phyloP scores from a whole-genome alignment of 2,113 vertebrate genomes.

The Oriolus oriolus region DNA sequence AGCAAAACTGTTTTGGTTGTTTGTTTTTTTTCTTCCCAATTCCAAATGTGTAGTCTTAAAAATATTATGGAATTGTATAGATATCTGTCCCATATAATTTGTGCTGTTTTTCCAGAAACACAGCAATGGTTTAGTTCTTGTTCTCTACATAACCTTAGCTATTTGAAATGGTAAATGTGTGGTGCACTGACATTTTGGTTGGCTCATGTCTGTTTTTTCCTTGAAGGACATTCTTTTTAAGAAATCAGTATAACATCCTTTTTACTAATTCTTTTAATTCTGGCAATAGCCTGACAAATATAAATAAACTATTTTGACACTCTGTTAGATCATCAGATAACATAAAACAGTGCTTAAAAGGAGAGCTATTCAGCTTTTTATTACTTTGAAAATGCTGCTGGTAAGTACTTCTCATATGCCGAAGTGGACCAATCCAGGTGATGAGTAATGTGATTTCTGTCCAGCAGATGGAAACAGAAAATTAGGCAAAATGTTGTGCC shows the following conservation, averaged over 20 bases:
- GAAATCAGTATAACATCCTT: not conserved
- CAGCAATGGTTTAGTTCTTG: conserved; percentile 1
- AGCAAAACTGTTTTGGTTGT: not conserved
- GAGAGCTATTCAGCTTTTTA: not conserved
- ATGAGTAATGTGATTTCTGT: not conserved
- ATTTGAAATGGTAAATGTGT: conserved; percentile 57
- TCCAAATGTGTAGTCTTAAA: not conserved
- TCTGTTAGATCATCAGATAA: not conserved
- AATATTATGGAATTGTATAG: not conserved
- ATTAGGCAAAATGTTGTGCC: not conserved
- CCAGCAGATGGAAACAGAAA: conserved; percentile 32
- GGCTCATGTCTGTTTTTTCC: conserved; percentile 69
- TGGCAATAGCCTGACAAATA: conserved; percentile 41
- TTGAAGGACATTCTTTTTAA: conserved; percentile 64
- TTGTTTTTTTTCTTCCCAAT: not conserved
- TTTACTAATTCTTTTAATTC: not conserved
- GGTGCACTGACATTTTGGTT: conserved; percentile 67
- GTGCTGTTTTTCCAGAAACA: not conserved
- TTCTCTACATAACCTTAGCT: conserved; percentile 69
- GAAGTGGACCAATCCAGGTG: not conserved
- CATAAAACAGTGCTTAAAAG: not conserved
- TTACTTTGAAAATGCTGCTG: not conserved
- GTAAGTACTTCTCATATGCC: not conserved
- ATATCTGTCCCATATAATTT: not conserved
- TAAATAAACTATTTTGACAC: conserved; percentile 21